Evolutionary conservation across 35 echinoderm and acorn worm genomes (phyloP), one percentile per base, ranked within the genome.

Genomic region (Strongylocentrotus purpuratus): DNA sequence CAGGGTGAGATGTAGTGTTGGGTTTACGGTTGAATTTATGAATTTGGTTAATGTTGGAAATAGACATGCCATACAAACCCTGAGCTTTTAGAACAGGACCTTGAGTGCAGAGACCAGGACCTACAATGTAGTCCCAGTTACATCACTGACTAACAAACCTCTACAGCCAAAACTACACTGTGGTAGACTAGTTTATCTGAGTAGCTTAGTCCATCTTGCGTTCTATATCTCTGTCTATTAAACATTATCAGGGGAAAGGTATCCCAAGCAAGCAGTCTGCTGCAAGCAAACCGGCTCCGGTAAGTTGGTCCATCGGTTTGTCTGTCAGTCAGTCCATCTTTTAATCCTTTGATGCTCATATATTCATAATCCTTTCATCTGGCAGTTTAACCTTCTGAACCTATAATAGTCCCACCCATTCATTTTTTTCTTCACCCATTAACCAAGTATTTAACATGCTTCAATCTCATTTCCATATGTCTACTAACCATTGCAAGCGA

Each of bases 161-260:
- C 50, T 78, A 78, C 20, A 78, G 7, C 22, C 20, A 15, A 0
- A 78, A 78, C 28, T 7, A n/a, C 22, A 78, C 65, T 22, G 65
- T 78, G 65, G 20, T 78, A 78, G 65, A 78, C 20, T 78, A 78
- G 65, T 78, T n/a, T 78, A 78, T n/a, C 65, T 78, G 20, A 15
- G 65, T 78, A 78, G 65, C 20, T 78, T 78, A 78, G 65, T 28
- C 65, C 65, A 78, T 78, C 65, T 78, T 78, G n/a, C 28, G 65
- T 78, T 78, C 65, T 78, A 78, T 78, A 78, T 78, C 65, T 78
- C 65, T 78, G 65, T 78, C 22, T 78, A n/a, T 78, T 78, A 78
- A 78, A 22, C 65, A n/a, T 78, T 78, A 18, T 78, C 65, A 78
- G 65, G 65, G 65, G 65, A 78, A 78, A 78, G 65, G 20, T 78